Conservation (phyloP, 1,140 invertebrate species). For the Camponotus floridanus region DNA sequence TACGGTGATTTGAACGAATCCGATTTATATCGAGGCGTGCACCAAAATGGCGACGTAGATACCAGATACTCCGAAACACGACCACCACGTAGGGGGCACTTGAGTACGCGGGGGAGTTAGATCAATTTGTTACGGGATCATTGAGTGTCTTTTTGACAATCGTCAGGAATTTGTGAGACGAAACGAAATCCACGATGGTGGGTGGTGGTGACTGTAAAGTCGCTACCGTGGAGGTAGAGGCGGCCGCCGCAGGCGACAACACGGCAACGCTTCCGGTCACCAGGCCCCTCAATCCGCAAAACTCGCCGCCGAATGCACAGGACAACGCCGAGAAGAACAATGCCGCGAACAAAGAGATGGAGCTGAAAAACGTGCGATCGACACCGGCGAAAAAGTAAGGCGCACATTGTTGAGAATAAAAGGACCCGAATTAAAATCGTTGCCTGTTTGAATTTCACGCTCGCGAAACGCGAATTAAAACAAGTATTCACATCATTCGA, state of each 20-base stretch:
- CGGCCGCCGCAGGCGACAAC: conserved; percentile 89
- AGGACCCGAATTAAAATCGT: conserved; percentile 9
- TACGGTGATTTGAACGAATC: conserved; percentile 1
- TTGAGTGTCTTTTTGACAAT: conserved; percentile 60
- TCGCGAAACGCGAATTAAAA: background rate
- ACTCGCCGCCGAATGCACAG: conserved; percentile 87
- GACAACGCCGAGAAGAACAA: conserved; percentile 93
- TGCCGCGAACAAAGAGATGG: conserved; percentile 94
- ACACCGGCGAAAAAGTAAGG: conserved; percentile 93
- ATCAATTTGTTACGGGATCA: conserved; percentile 50
- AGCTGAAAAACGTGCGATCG: conserved; percentile 93
- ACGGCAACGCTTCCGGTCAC: conserved; percentile 94
- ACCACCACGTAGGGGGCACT: conserved; percentile 58
- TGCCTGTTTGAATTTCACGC: background rate
- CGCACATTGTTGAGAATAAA: conserved; percentile 38
- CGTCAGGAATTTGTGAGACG: conserved; percentile 61
- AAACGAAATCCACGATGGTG: conserved; percentile 85
- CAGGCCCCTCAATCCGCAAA: conserved; percentile 88
- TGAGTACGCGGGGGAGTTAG: conserved; percentile 34
- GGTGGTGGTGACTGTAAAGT: conserved; percentile 93
- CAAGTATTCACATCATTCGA: background rate
- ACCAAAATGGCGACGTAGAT: conserved; percentile 82
- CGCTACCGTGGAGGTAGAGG: conserved; percentile 93
- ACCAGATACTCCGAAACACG: conserved; percentile 55
- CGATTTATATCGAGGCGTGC: conserved; percentile 71